These are phyloP conservation scores for Erythrocercus mccallii DNA, from an alignment of 2,113 vertebrate species.

Conservation along the genomic window DNA sequence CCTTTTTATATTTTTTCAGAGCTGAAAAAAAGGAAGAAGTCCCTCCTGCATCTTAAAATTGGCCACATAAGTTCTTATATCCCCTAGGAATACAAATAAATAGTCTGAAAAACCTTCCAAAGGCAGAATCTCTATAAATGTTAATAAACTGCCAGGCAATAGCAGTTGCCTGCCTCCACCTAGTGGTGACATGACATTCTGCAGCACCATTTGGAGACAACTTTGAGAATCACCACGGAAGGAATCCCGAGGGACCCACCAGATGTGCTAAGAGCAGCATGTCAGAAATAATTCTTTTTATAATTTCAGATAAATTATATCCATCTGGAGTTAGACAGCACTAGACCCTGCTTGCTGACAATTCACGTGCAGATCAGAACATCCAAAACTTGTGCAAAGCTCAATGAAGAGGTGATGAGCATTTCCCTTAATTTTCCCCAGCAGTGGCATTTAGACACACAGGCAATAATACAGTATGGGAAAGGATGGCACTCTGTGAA, in stretches of 20 bases:
- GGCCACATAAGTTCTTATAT: neutral
- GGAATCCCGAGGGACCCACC: neutral
- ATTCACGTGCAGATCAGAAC: neutral
- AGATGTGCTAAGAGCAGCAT: neutral
- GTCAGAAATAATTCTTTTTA: neutral
- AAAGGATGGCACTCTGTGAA: neutral
- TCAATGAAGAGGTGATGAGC: neutral
- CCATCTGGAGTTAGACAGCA: neutral
- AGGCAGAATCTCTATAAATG: neutral
- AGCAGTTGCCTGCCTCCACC: conserved; percentile 33
- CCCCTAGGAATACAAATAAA: neutral
- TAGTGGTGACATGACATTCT: conserved; percentile 28
- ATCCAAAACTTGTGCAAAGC: neutral
- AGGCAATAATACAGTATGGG: neutral
- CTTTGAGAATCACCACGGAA: neutral
- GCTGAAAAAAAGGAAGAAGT: neutral
- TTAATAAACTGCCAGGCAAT: neutral
- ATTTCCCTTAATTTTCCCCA: neutral
- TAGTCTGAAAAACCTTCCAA: neutral
- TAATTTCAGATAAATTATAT: neutral
- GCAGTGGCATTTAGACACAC: neutral
- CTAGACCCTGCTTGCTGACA: neutral
- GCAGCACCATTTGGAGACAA: neutral
- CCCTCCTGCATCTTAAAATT: neutral
- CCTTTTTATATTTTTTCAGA: neutral